A percentile compares a stretch with the other conserved stretches of the same genome.
phyloP scores from a whole-genome alignment of 1,140 invertebrate species.

The Oscheius sp. region DNA sequence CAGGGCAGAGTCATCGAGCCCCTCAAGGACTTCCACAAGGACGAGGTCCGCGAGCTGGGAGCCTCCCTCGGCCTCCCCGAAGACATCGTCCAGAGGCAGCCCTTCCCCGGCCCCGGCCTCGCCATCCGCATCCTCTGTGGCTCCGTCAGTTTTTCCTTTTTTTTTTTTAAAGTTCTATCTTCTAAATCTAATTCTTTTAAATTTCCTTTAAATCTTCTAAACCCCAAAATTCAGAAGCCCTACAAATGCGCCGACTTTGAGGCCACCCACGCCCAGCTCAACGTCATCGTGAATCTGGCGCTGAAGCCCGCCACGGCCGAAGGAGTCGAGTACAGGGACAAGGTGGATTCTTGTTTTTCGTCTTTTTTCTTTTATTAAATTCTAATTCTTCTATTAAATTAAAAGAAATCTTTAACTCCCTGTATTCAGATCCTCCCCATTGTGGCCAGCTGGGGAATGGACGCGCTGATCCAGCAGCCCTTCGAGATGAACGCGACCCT shows the following conservation, averaged over 20 bases:
- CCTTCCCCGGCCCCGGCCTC: slow-evolving; percentile 87
- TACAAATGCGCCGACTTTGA: slow-evolving; percentile 90
- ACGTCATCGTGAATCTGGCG: slow-evolving; percentile 45
- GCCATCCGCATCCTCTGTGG: slow-evolving; percentile 87
- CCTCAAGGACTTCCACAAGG: slow-evolving; percentile 98
- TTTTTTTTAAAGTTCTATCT: not conserved
- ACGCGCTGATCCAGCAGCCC: not conserved
- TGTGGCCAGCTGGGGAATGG: not conserved
- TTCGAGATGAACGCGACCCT: slow-evolving; percentile 72
- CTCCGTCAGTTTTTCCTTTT: not conserved
- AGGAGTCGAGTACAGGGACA: not conserved
- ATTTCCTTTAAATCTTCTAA: not conserved
- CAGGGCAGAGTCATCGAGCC: slow-evolving; percentile 90
- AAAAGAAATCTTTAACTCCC: not conserved
- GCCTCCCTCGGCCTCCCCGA: slow-evolving; percentile 81
- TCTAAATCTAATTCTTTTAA: not conserved
- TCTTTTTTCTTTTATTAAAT: no score
- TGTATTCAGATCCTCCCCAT: not conserved
- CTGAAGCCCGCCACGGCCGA: slow-evolving; percentile 41
- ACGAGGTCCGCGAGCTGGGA: slow-evolving; percentile 81
- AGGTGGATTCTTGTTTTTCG: not conserved
- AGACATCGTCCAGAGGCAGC: slow-evolving; percentile 82
- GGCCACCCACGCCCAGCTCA: slow-evolving; percentile 74
- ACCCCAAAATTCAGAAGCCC: slow-evolving; percentile 76
- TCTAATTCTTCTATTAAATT: no score